These are phyloP conservation scores for Corythoichthys intestinalis DNA, from an alignment of 2,113 vertebrate genomes.

Conservation along the genomic window DNA sequence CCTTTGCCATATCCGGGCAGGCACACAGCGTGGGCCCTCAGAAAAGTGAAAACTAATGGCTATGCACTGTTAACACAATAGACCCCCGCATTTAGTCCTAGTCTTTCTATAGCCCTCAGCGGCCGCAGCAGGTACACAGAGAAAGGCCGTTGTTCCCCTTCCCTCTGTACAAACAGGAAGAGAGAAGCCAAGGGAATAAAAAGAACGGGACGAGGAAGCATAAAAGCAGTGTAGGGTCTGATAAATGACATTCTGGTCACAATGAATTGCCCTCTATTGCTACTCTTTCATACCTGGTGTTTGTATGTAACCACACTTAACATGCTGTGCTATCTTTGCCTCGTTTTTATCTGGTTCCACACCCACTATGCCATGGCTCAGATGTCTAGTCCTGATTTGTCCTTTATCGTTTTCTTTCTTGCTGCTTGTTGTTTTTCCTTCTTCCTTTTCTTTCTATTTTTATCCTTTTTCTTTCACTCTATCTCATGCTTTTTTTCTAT, in stretches of 20 bases:
- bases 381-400: conserved; percentile 48
- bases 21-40: conserved; percentile 61
- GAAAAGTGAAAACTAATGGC: conserved; percentile 67
- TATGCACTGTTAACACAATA: conserved; percentile 64
- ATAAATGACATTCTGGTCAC: conserved; percentile 57
- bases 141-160: conserved; percentile 63
- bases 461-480: too few relatives aligned
- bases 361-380: conserved; percentile 28
- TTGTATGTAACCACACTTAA: conserved; percentile 62
- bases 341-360: conserved; percentile 36
- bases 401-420: conserved; percentile 33
- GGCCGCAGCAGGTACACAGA: conserved; percentile 70
- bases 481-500: too few relatives aligned
- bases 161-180: conserved; percentile 74
- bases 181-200: conserved; percentile 55
- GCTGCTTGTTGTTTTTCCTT: too few relatives aligned
- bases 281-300: conserved; percentile 71
- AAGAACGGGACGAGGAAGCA: conserved; percentile 62
- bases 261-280: conserved; percentile 61
- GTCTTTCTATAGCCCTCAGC: conserved; percentile 65
- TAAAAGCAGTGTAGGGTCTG: conserved; percentile 64
- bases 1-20: conserved; percentile 60
- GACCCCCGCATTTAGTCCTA: conserved; percentile 64
- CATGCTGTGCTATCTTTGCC: conserved; percentile 51
- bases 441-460: too few relatives aligned